Conservation (phyloP, 53 echinoderm and acorn worm genomes). For the Zoroaster sp. region DNA sequence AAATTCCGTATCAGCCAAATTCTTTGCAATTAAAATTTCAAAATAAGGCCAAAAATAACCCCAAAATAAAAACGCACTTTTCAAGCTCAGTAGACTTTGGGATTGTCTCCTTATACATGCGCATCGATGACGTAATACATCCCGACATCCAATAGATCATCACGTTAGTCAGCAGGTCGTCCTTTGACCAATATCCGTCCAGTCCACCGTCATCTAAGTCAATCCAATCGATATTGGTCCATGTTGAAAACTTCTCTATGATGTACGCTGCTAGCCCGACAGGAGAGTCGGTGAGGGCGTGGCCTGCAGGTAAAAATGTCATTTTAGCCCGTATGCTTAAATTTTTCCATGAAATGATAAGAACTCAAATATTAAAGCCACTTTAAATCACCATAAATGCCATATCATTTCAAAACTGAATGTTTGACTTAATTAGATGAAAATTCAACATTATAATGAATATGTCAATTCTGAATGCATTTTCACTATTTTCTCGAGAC, state of each 20-base stretch:
- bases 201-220: constrained; percentile 73
- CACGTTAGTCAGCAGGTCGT: constrained; percentile 88
- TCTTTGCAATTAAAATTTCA: too few relatives aligned
- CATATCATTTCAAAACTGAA: too few relatives aligned
- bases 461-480: too few relatives aligned
- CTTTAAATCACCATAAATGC: too few relatives aligned
- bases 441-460: too few relatives aligned
- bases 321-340: background rate
- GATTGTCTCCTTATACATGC: constrained; percentile 84
- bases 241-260: constrained; percentile 82
- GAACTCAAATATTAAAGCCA: too few relatives aligned
- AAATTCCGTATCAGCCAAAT: too few relatives aligned
- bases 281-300: constrained; percentile 65
- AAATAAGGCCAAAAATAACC: too few relatives aligned
- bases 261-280: constrained; percentile 89
- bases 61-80: background rate
- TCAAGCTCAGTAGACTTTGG: background rate
- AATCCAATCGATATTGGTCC: constrained; percentile 64
- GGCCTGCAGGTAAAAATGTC: background rate
- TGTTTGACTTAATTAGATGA: too few relatives aligned
- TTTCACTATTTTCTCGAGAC: too few relatives aligned
- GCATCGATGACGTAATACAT: constrained; percentile 82
- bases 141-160: constrained; percentile 96
- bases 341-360: too few relatives aligned
- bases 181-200: constrained; percentile 50